phyloP scores from a whole-genome alignment of 2,113 vertebrate genomes.

The Trachemys scripta region DNA sequence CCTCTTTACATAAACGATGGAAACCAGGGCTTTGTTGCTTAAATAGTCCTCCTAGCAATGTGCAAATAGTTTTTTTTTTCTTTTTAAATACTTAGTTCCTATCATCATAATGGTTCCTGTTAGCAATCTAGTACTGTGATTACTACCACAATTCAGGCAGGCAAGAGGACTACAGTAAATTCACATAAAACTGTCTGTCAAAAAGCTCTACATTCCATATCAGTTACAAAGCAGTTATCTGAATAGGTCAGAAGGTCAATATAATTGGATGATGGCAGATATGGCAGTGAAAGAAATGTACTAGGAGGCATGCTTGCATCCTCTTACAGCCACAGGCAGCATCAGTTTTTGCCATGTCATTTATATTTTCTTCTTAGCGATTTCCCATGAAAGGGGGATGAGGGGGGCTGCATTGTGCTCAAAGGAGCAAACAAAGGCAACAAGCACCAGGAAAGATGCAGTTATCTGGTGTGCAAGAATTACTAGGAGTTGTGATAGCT shows the following conservation, averaged over 20 bases:
- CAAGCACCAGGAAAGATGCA: not conserved
- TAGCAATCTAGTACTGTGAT: constrained; percentile 20
- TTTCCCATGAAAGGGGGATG: not conserved
- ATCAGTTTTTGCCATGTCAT: not conserved
- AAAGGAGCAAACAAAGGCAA: not conserved
- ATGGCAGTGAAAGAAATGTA: not conserved
- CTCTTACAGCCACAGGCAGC: not conserved
- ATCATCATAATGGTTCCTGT: constrained; percentile 5
- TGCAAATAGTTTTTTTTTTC: not conserved
- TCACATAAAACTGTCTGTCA: constrained; percentile 34
- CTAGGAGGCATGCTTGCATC: not conserved
- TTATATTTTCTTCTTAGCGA: not conserved
- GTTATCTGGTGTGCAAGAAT: not conserved
- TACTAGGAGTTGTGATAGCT: not conserved
- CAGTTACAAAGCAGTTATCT: constrained; percentile 18
- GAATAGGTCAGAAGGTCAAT: constrained; percentile 17
- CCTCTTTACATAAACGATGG: constrained; percentile 69
- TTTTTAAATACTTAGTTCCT: not conserved
- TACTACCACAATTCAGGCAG: constrained; percentile 22
- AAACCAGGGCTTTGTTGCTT: constrained; percentile 74
- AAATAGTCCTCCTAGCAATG: constrained; percentile 45
- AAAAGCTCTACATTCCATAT: constrained; percentile 9
- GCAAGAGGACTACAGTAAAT: constrained; percentile 33
- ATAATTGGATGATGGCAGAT: not conserved
- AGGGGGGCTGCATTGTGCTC: not conserved